These are phyloP conservation scores for Takifugu ocellatus DNA, from an alignment of 2,797 vertebrate genomes.

Conservation along the genomic window DNA sequence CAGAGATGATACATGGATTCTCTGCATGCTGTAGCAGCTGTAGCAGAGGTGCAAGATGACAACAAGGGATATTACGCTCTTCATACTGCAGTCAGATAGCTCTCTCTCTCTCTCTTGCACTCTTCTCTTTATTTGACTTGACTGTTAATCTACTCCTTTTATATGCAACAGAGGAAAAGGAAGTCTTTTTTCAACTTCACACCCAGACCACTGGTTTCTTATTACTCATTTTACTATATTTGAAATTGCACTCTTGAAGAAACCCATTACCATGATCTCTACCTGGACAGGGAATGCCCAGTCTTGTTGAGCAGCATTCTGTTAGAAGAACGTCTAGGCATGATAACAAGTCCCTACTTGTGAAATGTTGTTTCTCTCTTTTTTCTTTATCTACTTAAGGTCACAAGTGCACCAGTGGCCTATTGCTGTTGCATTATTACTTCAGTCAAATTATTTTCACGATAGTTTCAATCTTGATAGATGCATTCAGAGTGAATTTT, in stretches of 20 bases:
- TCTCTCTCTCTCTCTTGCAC: slow-evolving; percentile 8
- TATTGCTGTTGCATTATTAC: no score
- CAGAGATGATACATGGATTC: not conserved
- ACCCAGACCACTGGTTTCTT: no score
- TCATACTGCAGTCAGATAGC: slow-evolving; percentile 32
- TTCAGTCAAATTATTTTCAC: not conserved
- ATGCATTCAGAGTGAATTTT: not conserved
- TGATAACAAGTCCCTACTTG: not conserved
- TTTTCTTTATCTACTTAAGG: no score
- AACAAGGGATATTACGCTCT: slow-evolving; percentile 25
- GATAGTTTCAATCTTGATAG: not conserved
- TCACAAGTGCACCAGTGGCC: no score
- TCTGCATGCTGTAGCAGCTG: rapidly evolving
- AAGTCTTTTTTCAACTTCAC: not conserved
- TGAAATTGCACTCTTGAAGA: not conserved
- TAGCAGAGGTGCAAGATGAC: slow-evolving; percentile 34
- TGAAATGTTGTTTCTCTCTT: not conserved
- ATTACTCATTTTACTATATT: no score
- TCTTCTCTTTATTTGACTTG: slow-evolving; percentile 1
- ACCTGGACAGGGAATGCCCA: no score
- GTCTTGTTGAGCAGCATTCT: slow-evolving; percentile 7
- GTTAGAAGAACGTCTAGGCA: not conserved
- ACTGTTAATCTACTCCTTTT: not conserved
- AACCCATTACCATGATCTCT: not conserved
- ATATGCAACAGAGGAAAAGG: slow-evolving; percentile 17